phyloP scores from a whole-genome alignment of 2,113 vertebrate species.

The Rhipidura dahli region DNA sequence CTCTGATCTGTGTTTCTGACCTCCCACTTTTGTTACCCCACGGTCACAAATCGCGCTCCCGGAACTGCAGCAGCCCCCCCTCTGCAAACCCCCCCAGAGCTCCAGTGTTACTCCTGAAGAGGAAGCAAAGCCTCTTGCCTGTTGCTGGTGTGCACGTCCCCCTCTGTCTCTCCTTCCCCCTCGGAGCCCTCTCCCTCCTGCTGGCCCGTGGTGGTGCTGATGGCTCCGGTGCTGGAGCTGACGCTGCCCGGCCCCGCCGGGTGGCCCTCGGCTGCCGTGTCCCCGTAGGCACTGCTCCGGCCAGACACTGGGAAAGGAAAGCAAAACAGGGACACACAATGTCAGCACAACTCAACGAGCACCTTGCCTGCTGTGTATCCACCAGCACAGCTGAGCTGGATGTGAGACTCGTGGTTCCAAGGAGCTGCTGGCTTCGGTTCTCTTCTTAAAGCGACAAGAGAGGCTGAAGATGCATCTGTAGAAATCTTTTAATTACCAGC shows the following conservation, averaged over 20 bases:
- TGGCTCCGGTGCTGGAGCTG: conserved; percentile 96
- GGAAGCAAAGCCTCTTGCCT: conserved; percentile 72
- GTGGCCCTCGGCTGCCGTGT: conserved; percentile 89
- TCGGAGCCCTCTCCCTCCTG: conserved; percentile 94
- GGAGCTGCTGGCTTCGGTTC: neutral
- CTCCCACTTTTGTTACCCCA: neutral
- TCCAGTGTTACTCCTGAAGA: rapidly evolving
- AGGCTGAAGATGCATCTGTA: neutral
- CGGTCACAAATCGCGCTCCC: rapidly evolving
- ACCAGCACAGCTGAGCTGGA: neutral
- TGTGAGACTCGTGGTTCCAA: neutral
- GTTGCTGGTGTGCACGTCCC: conserved; percentile 93
- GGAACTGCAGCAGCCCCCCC: neutral
- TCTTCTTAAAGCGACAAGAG: neutral
- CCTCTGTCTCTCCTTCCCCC: conserved; percentile 90
- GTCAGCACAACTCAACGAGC: neutral
- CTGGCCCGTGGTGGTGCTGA: conserved; percentile 94
- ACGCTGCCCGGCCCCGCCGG: conserved; percentile 92
- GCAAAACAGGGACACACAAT: neutral
- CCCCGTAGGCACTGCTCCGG: conserved; percentile 95
- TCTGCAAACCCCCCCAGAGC: neutral
- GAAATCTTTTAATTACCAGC: neutral
- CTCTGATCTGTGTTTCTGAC: neutral
- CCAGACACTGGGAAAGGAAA: conserved; percentile 83
- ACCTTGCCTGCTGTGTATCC: neutral